Conservation (phyloP, 2,113 vertebrate species). For the Microtus oregoni region DNA sequence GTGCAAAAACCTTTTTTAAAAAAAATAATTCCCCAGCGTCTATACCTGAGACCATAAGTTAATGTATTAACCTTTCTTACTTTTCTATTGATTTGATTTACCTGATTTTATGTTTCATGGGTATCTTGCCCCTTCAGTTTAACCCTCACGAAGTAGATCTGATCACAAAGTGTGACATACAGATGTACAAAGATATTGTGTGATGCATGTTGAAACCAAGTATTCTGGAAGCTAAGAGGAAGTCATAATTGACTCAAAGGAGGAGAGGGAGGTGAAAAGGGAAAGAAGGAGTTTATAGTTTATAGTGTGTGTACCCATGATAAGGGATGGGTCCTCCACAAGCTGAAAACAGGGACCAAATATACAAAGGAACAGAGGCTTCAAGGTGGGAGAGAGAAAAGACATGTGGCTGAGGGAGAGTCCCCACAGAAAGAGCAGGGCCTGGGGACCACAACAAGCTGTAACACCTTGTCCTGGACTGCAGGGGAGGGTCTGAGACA, state of each 20-base stretch:
- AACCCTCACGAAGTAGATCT: neutral
- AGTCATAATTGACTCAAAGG: constrained; percentile 17
- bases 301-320: neutral
- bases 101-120: neutral
- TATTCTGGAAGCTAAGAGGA: constrained; percentile 26
- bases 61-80: neutral
- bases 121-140: neutral
- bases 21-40: no score
- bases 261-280: neutral
- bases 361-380: no score
- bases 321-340: neutral
- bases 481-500: no score
- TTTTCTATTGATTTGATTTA: constrained; percentile 30
- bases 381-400: neutral
- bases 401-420: neutral
- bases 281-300: neutral
- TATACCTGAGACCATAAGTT: neutral
- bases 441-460: neutral
- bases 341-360: neutral
- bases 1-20: neutral
- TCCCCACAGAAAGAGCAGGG: neutral
- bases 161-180: neutral
- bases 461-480: neutral
- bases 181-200: neutral
- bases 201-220: neutral